Conservation (phyloP, 1,140 invertebrate genomes). For the Philopotamus ludificatus region DNA sequence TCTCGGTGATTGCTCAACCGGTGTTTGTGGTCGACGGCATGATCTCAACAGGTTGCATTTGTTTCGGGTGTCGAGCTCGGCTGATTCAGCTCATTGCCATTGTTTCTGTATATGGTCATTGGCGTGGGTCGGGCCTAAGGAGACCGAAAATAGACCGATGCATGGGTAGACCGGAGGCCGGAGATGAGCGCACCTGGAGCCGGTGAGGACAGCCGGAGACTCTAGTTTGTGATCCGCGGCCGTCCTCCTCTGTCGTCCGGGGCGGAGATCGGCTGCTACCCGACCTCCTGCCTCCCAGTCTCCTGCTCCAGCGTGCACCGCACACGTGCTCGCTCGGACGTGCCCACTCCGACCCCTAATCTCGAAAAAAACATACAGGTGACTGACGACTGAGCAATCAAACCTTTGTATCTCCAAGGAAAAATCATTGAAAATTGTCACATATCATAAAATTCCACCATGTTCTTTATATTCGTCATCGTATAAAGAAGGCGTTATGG, state of each 20-base stretch:
- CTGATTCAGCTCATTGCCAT: constrained; percentile 39
- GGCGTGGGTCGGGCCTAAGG: constrained; percentile 35
- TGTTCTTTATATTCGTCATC: too few relatives aligned
- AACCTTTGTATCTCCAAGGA: too few relatives aligned
- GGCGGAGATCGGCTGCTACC: too few relatives aligned
- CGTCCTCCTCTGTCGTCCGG: constrained; percentile 2
- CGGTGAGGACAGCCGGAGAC: background rate
- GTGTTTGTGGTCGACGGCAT: constrained; percentile 1
- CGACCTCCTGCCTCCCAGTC: background rate
- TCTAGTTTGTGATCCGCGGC: background rate
- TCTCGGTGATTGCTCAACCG: background rate
- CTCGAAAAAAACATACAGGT: too few relatives aligned
- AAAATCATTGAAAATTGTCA: too few relatives aligned
- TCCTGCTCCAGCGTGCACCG: background rate
- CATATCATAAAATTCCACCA: too few relatives aligned
- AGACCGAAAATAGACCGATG: constrained; percentile 39
- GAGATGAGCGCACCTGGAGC: constrained; percentile 4
- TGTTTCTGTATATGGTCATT: constrained; percentile 37
- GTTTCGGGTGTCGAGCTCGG: constrained; percentile 29
- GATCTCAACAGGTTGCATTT: constrained; percentile 38
- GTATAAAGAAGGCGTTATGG: too few relatives aligned
- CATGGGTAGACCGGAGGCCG: constrained; percentile 19
- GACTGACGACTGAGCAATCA: too few relatives aligned
- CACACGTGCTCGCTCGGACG: too few relatives aligned
- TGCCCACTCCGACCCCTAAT: background rate